Evolutionary conservation across 2,113 vertebrate genomes (phyloP), one percentile per base, ranked within the genome.

Genomic region (Rhabdornis inornatus): DNA sequence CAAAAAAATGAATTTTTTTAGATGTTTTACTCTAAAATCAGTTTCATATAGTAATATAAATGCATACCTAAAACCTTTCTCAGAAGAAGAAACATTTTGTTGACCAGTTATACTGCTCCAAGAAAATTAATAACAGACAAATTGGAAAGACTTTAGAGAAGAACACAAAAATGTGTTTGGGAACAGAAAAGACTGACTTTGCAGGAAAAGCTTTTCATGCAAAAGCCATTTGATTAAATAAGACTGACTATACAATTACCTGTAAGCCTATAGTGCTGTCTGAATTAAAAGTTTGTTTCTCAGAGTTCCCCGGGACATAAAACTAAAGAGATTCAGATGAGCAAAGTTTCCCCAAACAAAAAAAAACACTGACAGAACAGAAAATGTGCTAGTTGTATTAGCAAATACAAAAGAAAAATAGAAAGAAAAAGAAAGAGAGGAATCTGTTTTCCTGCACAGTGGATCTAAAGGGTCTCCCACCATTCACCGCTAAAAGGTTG

Each of bases 81-180:
- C 71, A 80, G 35, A 95, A 56, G 47, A 89, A 94, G 55, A 78
- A 92, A 77, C 27, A 56, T 91, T 94, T 66, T 95, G n/a, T 91
- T 95, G 50, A 80, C 68, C 24, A 88, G 33, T 83, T 80, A 45
- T 19, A 56, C 35, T 77, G 15, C 86, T 88, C 44, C 80, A 93
- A 86, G 90, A 94, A 96, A 95, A 95, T 93, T 45, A 96, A 70
- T 92, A 96, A 74, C 91, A 96, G 68, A 37, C 71, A 92, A 81
- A 90, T 63, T 94, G 85, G 88, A 96, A 91, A 74, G 89, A 89
- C 64, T 93, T 96, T 83, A 91, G 87, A 95, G 93, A 72, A 77
- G 40, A 90, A 86, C 22, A 92, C 45, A 88, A 88, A 94, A 96
- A 96, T 63, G 44, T 65, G 31, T 49, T 91, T 78, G 60, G 56